A percentile compares a stretch with the other conserved stretches of the same genome.
These are phyloP conservation scores for Ophion costatus DNA, from an alignment of 2,888 invertebrate genomes.

Conservation along the genomic window DNA sequence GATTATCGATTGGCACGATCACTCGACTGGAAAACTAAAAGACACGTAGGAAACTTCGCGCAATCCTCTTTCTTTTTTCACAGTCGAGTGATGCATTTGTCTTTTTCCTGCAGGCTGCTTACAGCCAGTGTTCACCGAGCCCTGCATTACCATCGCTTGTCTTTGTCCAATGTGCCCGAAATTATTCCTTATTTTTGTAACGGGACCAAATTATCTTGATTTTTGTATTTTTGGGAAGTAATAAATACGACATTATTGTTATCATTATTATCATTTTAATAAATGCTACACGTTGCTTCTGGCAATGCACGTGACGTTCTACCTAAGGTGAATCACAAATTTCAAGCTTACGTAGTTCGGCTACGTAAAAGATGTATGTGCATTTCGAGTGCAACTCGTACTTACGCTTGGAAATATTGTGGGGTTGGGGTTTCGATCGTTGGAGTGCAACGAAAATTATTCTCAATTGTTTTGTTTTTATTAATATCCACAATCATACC, in stretches of 20 bases:
- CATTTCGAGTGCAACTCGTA: no score
- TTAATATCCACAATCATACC: no score
- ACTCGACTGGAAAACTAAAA: conserved; percentile 46
- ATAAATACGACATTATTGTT: conserved; percentile 12
- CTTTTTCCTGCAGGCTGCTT: conserved; percentile 14
- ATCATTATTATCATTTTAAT: conserved; percentile 7
- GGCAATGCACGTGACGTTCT: no score
- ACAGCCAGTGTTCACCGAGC: conserved; percentile 32
- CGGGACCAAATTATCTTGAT: conserved; percentile 14
- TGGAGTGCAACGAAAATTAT: no score
- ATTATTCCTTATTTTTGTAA: conserved; percentile 31
- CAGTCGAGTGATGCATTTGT: conserved; percentile 33
- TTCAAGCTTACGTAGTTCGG: no score
- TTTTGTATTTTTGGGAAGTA: not conserved
- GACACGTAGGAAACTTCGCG: conserved; percentile 7
- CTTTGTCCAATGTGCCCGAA: conserved; percentile 6
- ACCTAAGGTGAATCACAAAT: no score
- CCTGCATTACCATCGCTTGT: conserved; percentile 33
- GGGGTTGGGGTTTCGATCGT: no score
- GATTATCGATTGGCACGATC: conserved; percentile 56
- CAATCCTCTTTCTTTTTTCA: conserved; percentile 38
- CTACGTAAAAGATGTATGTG: no score
- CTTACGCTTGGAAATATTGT: no score
- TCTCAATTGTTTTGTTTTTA: no score
- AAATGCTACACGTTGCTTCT: not conserved